Conservation (phyloP, 1,140 invertebrate species). For the Hydropsyche tenuis region DNA sequence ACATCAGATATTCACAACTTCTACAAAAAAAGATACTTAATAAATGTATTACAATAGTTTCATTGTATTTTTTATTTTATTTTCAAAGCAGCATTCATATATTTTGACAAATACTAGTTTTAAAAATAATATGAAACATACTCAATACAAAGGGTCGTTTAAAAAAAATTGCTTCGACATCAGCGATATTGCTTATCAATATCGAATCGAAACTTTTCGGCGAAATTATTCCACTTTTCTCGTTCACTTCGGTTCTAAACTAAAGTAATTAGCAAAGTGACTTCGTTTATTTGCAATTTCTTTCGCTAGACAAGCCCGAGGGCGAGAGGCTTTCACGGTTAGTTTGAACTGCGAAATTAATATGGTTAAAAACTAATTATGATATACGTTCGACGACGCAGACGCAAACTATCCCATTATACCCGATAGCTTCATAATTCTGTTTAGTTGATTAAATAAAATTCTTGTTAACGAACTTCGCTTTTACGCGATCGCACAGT, state of each 20-base stretch:
- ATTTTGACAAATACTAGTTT: no score
- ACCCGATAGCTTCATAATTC: no score
- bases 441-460: background rate
- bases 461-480: background rate
- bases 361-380: slow-evolving; percentile 14
- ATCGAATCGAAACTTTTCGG: no score
- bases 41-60: no score
- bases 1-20: no score
- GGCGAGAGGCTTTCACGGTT: slow-evolving; percentile 9
- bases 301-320: background rate
- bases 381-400: background rate
- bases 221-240: background rate
- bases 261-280: background rate
- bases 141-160: no score
- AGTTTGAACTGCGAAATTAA: slow-evolving; percentile 1
- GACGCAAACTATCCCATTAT: slow-evolving; percentile 8
- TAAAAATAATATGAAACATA: no score
- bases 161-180: no score
- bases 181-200: no score
- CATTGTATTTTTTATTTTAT: no score
- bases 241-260: background rate
- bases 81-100: no score
- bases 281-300: slow-evolving; percentile 16
- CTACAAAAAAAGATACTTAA: no score
- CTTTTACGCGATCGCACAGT: background rate